Conservation (phyloP, 2,797 vertebrate genomes). For the Orestias chungarensis region DNA sequence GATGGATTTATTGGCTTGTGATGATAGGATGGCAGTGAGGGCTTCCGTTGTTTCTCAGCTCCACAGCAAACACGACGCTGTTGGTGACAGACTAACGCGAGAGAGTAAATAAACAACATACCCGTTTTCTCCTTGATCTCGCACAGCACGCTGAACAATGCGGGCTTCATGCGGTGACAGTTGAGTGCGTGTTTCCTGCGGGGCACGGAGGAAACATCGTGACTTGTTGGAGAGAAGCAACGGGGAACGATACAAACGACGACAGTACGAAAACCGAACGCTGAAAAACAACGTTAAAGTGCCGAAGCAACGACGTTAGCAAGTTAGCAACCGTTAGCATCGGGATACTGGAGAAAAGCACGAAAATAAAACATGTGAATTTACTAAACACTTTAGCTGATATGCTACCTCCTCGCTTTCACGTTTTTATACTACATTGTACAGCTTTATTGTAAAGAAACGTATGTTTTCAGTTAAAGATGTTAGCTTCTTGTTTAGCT, state of each 20-base stretch:
- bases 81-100: constrained; percentile 2
- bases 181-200: constrained; percentile 93
- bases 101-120: constrained; percentile 62
- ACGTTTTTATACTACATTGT: fast-evolving
- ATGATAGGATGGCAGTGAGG: constrained; percentile 41
- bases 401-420: fast-evolving
- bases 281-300: constrained; percentile 39
- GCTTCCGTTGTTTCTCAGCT: constrained; percentile 8
- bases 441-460: fast-evolving
- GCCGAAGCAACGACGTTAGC: background rate
- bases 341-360: background rate
- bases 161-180: constrained; percentile 95
- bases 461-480: background rate
- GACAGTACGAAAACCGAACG: constrained; percentile 25
- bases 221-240: constrained; percentile 13
- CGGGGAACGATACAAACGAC: background rate
- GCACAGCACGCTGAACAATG: constrained; percentile 92
- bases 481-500: constrained; percentile 20
- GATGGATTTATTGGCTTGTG: constrained; percentile 19
- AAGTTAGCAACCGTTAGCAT: constrained; percentile 47
- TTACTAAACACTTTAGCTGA: background rate
- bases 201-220: constrained; percentile 27
- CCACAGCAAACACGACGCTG: background rate
- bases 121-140: constrained; percentile 96
- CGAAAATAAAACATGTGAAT: background rate